Base-by-base conservation (phyloP, 1,140 invertebrate species). In the Trichoplusia ni region DNA sequence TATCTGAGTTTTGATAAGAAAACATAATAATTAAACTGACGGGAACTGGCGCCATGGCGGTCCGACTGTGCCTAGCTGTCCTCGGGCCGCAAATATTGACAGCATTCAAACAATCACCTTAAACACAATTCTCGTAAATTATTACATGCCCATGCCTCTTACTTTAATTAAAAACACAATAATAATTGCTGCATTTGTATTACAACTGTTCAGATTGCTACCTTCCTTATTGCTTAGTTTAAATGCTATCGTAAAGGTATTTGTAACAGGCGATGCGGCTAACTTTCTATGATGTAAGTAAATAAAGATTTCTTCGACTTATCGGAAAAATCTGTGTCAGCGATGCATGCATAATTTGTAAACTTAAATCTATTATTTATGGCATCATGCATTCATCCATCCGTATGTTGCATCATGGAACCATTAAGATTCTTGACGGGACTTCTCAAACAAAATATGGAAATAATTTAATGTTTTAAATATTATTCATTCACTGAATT, bases 261-360 rank as follows among this genome's bases (percentile, higher is more conserved):
- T 46, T 60, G 56, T 47, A 47, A 33, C 42, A 46, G 35, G 40
- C 40, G 44, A 64, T 37, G 16, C 29, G 27, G 19, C 8, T 23
- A 46, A 47, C 42, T 60, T 46, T 47, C 56, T 46, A 60, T 60
- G 56, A 56, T 27, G 27, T 31, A 11, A 14, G 16, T 38, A 56
- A 69, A 73, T 70, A 70, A 49, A 33, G 63, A 71, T 67, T 64
- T 69, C 60, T 59, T 67, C 18, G 29, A 46, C 29, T 64, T 62
- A 68, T 67, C 61, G 59, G 51, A 46, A 65, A 59, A 47, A 60
- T 60, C 56, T 35, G 29, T 60, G 42, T 19, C 37, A 29, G 14
- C 6, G 13, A 19, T 29, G 54, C 37, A 58, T 58, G 18, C 38
- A 18, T 6, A 58, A 27, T 31, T 56, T 58, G n/a, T 29, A 29